Evolutionary conservation across 2,888 invertebrate species (phyloP), one percentile per base, ranked within the genome.

Genomic region (Euplexia lucipara): DNA sequence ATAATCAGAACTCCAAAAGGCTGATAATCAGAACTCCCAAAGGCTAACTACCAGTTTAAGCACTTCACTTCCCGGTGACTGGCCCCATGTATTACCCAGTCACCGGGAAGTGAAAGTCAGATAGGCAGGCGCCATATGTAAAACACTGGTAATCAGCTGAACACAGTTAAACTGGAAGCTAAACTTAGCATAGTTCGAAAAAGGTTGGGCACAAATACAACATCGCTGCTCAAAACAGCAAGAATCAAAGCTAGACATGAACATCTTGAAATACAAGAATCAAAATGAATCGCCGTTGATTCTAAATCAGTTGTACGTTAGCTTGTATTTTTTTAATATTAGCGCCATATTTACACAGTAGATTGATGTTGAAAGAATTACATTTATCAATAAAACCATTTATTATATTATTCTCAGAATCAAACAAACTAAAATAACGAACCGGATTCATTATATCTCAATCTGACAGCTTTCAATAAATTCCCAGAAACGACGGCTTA

Each of bases 331-430:
- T 14, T 37, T 32, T 44, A 48, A 48, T 10, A 48, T 0, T 3
- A 22, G 3, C 32, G 20, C 22, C 32, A 14, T 66, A 32, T 59
- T 60, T 70, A 48, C 30, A 39, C 12, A 39, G 4, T 8, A 44
- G 1, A 72, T 56, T 56, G 41, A 52, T 51, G 35, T 73, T 65
- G 10, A 72, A 64, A 72, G 49, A 45, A 56, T 34, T 12, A n/a
- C 8, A 22, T 35, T 47, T 42, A 58, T 39, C 58, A 53, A 49
- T 58, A 22, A 52, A 66, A 35, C 37, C 16, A 53, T 35, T 73
- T 41, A n/a, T n/a, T n/a, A 56, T 65, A 26, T 35, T 52, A 41
- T 70, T 74, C 48, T 58, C 2, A 16, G 74, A 70, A 70, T 10
- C 12, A 14, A 39, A n/a, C n/a, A n/a, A 51, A 51, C 45, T 45